These are phyloP conservation scores for Therioaphis trifolii DNA, from an alignment of 2,888 invertebrate genomes.

Conservation along the genomic window DNA sequence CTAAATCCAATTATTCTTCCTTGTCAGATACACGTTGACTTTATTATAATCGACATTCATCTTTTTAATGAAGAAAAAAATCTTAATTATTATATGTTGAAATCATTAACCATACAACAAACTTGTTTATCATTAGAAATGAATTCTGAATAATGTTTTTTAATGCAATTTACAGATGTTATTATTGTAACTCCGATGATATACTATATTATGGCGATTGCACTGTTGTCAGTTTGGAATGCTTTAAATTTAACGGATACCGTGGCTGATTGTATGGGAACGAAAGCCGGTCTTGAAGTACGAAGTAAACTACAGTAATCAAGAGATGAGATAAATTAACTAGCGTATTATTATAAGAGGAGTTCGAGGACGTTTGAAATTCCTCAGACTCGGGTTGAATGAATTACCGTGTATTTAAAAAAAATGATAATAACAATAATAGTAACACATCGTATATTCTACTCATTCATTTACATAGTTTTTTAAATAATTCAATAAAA, in stretches of 20 bases:
- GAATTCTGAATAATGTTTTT: slow-evolving; percentile 9
- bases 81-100: no score
- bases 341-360: slow-evolving; percentile 37
- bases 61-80: no score
- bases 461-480: slow-evolving; percentile 15
- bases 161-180: slow-evolving; percentile 7
- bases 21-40: no score
- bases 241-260: slow-evolving; percentile 44
- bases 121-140: not conserved
- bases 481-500: slow-evolving; percentile 15
- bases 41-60: no score
- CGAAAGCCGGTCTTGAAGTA: slow-evolving; percentile 51
- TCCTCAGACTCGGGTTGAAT: slow-evolving; percentile 52
- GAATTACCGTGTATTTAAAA: slow-evolving; percentile 33
- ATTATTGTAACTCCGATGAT: slow-evolving; percentile 6
- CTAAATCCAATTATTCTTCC: no score
- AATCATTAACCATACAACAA: not conserved
- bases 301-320: slow-evolving; percentile 37
- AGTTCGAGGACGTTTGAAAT: slow-evolving; percentile 53
- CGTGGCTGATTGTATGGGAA: slow-evolving; percentile 24
- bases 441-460: slow-evolving; percentile 17
- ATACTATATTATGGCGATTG: slow-evolving; percentile 4
- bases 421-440: slow-evolving; percentile 13
- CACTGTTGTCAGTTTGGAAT: slow-evolving; percentile 40
- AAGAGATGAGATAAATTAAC: slow-evolving; percentile 42